Conservation (phyloP, 2,888 invertebrate genomes). For the Synanthedon tipuliformis region DNA sequence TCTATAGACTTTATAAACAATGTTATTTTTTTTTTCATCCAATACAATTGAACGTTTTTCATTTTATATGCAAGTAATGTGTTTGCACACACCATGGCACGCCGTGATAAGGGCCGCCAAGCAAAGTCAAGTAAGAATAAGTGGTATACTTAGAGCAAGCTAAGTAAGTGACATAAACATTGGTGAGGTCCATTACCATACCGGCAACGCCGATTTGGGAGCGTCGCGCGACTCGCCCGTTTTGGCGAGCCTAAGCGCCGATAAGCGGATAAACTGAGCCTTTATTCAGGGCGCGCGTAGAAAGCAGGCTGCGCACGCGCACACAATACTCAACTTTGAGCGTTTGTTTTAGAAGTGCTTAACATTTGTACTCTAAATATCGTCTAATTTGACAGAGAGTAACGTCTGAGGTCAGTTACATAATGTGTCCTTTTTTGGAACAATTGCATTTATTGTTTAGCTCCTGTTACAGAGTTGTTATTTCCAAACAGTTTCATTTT, state of each 20-base stretch:
- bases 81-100: too few relatives aligned
- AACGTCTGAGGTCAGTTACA: constrained; percentile 5
- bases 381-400: constrained; percentile 3
- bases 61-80: too few relatives aligned
- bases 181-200: constrained; percentile 5
- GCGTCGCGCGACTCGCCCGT: constrained; percentile 2
- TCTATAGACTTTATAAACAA: too few relatives aligned
- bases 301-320: constrained; percentile 12
- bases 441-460: neutral
- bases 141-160: neutral
- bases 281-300: constrained; percentile 38
- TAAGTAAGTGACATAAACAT: constrained; percentile 2
- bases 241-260: constrained; percentile 2
- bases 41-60: too few relatives aligned
- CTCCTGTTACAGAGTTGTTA: too few relatives aligned
- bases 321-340: neutral
- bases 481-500: too few relatives aligned
- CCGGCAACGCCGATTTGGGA: constrained; percentile 10
- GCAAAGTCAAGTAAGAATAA: neutral
- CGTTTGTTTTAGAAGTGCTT: neutral
- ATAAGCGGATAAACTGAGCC: constrained; percentile 5
- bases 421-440: neutral
- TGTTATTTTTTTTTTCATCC: too few relatives aligned
- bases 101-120: too few relatives aligned
- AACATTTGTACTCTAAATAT: constrained; percentile 2